Evolutionary conservation across 2,888 invertebrate genomes (phyloP).

Genomic region (Tricholauxania praeusta): DNA sequence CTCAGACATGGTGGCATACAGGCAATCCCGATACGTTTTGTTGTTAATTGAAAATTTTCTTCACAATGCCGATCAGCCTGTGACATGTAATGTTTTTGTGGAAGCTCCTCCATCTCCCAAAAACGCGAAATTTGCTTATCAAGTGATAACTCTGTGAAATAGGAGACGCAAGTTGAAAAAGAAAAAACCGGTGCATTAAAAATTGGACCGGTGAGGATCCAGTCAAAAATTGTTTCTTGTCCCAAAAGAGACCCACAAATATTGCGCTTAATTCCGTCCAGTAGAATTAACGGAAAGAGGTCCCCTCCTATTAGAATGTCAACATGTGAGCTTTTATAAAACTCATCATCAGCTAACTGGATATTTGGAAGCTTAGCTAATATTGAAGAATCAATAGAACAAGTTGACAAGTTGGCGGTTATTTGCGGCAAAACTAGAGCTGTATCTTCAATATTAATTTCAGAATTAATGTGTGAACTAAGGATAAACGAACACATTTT

Average conservation of each 20-base stretch:
- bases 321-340: not conserved
- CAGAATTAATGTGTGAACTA: not conserved
- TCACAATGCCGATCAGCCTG: not conserved
- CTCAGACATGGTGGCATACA: no score
- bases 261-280: conserved; percentile 18
- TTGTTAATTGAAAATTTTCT: not conserved
- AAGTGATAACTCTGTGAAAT: conserved; percentile 1
- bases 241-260: conserved; percentile 21
- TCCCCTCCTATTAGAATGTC: conserved; percentile 13
- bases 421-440: no score
- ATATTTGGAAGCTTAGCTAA: not conserved
- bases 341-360: not conserved
- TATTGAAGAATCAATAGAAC: not conserved
- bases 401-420: conserved; percentile 1
- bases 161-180: not conserved
- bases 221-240: conserved; percentile 39
- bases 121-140: not conserved
- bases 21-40: not conserved
- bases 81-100: not conserved
- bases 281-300: not conserved
- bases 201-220: conserved; percentile 39
- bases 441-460: conserved; percentile 6
- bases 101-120: no score
- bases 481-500: conserved; percentile 16
- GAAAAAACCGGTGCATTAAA: no score